A percentile compares a stretch with the other conserved stretches of the same genome.
Conservation (phyloP, 2,797 vertebrate species). For the Furcifer pardalis region DNA sequence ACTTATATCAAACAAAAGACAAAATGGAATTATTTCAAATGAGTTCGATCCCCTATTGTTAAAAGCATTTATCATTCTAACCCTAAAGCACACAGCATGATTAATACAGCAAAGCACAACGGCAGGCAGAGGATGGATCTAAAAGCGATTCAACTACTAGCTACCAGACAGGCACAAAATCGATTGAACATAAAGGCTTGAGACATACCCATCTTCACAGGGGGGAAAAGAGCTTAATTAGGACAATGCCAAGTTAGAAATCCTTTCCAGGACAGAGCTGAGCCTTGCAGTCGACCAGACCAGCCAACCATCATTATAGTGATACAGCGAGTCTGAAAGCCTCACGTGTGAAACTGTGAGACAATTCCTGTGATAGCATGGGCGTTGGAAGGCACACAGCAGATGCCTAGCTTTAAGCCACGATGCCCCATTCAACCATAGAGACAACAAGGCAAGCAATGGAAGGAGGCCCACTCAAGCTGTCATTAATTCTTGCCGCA, state of each 20-base stretch:
- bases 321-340: constrained; percentile 64
- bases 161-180: constrained; percentile 61
- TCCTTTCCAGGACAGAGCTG: constrained; percentile 67
- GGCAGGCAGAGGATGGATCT: constrained; percentile 18
- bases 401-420: constrained; percentile 68
- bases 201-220: constrained; percentile 79
- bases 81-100: constrained; percentile 59
- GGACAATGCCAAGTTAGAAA: constrained; percentile 66
- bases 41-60: constrained; percentile 64
- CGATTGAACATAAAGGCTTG: constrained; percentile 57
- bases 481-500: constrained; percentile 64
- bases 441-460: constrained; percentile 76
- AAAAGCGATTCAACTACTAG: constrained; percentile 33
- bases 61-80: constrained; percentile 60
- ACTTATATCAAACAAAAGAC: constrained; percentile 31
- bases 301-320: constrained; percentile 72
- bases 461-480: constrained; percentile 72
- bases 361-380: constrained; percentile 67
- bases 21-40: constrained; percentile 58
- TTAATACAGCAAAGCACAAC: constrained; percentile 37
- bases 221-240: constrained; percentile 71
- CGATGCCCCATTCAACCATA: constrained; percentile 71
- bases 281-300: constrained; percentile 70
- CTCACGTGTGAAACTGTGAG: constrained; percentile 59
- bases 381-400: constrained; percentile 71